phyloP scores from a whole-genome alignment of 2,888 invertebrate genomes.

The Drosophila phalerata region DNA sequence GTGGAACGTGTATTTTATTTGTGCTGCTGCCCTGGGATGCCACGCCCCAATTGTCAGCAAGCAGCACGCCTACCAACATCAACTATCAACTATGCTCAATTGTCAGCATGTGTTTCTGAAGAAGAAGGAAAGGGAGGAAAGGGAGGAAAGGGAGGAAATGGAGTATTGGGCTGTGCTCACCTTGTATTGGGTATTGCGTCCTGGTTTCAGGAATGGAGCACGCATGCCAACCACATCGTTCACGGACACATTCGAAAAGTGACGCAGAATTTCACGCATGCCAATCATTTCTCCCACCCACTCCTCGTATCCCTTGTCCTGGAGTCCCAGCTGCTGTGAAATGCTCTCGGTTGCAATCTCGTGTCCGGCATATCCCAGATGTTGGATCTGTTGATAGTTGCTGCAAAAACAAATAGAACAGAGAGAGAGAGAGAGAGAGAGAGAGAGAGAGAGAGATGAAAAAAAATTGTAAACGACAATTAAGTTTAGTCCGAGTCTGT shows the following conservation, averaged over 20 bases:
- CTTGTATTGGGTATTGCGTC: slow-evolving; percentile 96
- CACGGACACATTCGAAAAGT: slow-evolving; percentile 93
- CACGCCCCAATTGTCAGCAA: slow-evolving; percentile 21
- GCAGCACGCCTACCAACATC: slow-evolving; percentile 12
- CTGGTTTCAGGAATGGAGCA: slow-evolving; percentile 96
- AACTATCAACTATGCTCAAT: slow-evolving; percentile 9
- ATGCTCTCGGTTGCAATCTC: slow-evolving; percentile 90
- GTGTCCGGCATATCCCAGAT: slow-evolving; percentile 94
- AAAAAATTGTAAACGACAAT: slow-evolving; percentile 32
- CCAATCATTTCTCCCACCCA: slow-evolving; percentile 98
- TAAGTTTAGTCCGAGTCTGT: slow-evolving; percentile 15
- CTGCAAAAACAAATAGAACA: slow-evolving; percentile 86
- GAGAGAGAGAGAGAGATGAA: neutral
- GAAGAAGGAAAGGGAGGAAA: neutral
- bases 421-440: neutral
- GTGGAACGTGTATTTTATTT: slow-evolving; percentile 19
- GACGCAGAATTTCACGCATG: slow-evolving; percentile 94
- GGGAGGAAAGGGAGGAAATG: neutral
- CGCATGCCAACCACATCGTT: slow-evolving; percentile 94
- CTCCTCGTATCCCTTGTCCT: slow-evolving; percentile 95
- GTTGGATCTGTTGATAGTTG: slow-evolving; percentile 97
- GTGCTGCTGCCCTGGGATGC: slow-evolving; percentile 2
- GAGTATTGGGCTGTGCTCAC: too few species aligned
- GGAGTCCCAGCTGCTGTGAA: slow-evolving; percentile 92
- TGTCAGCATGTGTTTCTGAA: slow-evolving; percentile 19